Conservation (phyloP, 2,113 vertebrate genomes). For the Cochlearius cochlearius region DNA sequence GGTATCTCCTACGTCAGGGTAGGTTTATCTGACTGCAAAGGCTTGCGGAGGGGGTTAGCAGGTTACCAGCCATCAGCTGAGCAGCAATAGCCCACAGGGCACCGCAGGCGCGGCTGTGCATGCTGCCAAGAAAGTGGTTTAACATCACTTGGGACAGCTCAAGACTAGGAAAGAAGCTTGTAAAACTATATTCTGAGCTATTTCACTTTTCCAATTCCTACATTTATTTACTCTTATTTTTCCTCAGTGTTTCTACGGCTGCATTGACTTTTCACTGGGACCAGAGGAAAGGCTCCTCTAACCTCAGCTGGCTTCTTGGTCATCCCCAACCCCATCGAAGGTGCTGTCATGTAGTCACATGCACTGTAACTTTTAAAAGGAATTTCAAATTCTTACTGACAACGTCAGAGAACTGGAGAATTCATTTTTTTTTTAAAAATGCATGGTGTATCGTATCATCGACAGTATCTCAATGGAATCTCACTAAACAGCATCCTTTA, state of each 20-base stretch:
- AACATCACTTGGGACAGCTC: neutral
- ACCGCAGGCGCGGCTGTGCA: neutral
- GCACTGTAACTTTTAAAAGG: neutral
- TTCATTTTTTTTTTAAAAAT: neutral
- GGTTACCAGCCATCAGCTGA: neutral
- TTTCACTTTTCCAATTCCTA: neutral
- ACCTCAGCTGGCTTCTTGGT: neutral
- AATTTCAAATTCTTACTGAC: neutral
- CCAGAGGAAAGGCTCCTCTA: neutral
- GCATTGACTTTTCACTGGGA: neutral
- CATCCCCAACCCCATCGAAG: neutral
- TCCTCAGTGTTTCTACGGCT: neutral
- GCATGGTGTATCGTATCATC: neutral
- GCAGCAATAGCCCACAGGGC: neutral
- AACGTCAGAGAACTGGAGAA: neutral
- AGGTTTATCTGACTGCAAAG: neutral
- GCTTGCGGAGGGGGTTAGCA: neutral
- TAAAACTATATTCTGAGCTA: neutral
- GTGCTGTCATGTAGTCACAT: rapidly evolving
- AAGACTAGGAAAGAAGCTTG: neutral
- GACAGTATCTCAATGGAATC: neutral
- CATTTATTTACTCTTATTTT: neutral
- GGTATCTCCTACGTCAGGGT: neutral
- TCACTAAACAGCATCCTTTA: neutral
- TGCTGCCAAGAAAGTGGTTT: neutral